Conservation (phyloP, 1,140 invertebrate genomes). For the Dreissena rostriformis region DNA sequence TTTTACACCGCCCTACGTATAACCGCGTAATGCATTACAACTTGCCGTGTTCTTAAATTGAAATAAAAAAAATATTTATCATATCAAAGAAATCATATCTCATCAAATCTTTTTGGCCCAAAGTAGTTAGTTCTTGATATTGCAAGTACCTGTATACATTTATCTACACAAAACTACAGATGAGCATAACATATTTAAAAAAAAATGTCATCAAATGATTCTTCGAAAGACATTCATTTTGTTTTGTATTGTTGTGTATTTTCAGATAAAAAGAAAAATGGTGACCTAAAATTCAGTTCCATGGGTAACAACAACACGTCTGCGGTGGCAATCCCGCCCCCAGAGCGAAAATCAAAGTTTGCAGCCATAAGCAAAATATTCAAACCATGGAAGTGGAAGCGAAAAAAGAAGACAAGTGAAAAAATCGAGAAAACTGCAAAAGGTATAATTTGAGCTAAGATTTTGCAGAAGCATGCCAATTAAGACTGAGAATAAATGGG, state of each 20-base stretch:
- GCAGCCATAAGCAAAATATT: slow-evolving; percentile 96
- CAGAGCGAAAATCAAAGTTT: slow-evolving; percentile 95
- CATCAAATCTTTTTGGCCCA: too few relatives aligned
- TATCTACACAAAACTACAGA: too few relatives aligned
- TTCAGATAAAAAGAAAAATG: slow-evolving; percentile 95
- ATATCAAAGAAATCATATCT: too few relatives aligned
- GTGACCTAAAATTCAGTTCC: slow-evolving; percentile 80
- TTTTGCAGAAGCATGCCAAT: not conserved
- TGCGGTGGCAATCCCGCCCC: slow-evolving; percentile 82
- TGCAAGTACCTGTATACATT: too few relatives aligned
- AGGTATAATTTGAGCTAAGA: not conserved
- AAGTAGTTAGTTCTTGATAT: too few relatives aligned
- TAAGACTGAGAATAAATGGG: not conserved
- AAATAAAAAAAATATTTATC: too few relatives aligned
- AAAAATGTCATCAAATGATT: too few relatives aligned
- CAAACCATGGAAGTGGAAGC: slow-evolving; percentile 99
- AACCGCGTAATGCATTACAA: too few relatives aligned
- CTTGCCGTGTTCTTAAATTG: too few relatives aligned
- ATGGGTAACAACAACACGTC: slow-evolving; percentile 81
- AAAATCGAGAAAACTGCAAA: slow-evolving; percentile 95
- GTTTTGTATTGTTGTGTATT: slow-evolving; percentile 83
- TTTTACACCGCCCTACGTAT: too few relatives aligned
- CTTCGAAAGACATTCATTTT: too few relatives aligned
- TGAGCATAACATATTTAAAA: too few relatives aligned
- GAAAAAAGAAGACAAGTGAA: slow-evolving; percentile 99